Conservation (phyloP, 1,140 invertebrate species). For the Euglossa dilemma region DNA sequence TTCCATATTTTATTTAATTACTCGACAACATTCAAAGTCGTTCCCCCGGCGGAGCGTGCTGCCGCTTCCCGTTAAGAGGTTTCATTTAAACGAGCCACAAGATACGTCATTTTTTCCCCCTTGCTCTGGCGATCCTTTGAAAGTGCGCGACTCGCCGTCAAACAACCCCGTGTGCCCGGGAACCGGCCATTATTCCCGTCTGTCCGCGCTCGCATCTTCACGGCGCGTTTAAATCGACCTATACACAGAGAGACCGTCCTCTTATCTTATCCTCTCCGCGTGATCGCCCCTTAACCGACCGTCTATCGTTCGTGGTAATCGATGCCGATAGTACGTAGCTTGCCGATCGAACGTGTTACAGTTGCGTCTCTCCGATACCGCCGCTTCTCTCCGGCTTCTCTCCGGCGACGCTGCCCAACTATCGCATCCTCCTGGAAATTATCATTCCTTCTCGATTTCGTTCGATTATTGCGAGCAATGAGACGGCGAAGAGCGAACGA, state of each 20-base stretch:
- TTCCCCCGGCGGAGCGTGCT: neutral
- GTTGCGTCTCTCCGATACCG: neutral
- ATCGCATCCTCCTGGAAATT: slow-evolving; percentile 15
- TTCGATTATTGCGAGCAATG: slow-evolving; percentile 58
- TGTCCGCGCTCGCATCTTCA: neutral
- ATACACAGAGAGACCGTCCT: neutral
- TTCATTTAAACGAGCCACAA: slow-evolving; percentile 7
- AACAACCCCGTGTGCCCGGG: neutral
- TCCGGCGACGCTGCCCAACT: neutral
- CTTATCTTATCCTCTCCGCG: neutral
- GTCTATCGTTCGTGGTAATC: neutral
- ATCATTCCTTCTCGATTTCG: slow-evolving; percentile 57
- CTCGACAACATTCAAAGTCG: neutral
- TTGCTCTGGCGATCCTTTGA: neutral
- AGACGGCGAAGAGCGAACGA: slow-evolving; percentile 43
- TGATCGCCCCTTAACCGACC: neutral
- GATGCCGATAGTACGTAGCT: neutral
- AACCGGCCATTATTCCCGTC: neutral
- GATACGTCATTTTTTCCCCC: neutral
- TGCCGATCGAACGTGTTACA: neutral
- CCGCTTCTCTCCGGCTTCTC: too few relatives aligned
- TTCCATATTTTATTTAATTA: slow-evolving; percentile 36
- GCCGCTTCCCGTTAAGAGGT: neutral
- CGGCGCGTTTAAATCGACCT: neutral
- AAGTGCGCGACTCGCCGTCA: neutral